A percentile compares a stretch with the other conserved stretches of the same genome.
phyloP scores from a whole-genome alignment of 2,113 vertebrate species.

The Poecilia latipinna region DNA sequence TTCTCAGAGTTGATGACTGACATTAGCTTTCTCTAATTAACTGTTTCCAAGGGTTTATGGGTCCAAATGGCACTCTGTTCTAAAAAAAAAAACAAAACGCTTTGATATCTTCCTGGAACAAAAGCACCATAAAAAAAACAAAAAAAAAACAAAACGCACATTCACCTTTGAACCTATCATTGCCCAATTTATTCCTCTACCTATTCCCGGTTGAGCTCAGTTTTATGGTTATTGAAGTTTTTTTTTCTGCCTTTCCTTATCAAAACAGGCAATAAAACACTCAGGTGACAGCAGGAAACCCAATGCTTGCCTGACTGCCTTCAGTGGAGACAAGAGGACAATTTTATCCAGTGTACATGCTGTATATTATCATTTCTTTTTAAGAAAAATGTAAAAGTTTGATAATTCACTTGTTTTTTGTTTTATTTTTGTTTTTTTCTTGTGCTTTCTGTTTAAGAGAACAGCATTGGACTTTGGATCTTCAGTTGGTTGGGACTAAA shows the following conservation, averaged over 20 bases:
- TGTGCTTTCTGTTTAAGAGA: too few relatives aligned
- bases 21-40: too few relatives aligned
- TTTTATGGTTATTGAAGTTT: conserved; percentile 12
- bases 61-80: neutral
- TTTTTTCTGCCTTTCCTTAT: conserved; percentile 31
- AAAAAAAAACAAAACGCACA: neutral
- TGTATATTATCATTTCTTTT: neutral
- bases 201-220: neutral
- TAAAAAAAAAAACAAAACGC: too few relatives aligned
- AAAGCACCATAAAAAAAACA: conserved; percentile 43
- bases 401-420: neutral
- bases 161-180: neutral
- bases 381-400: neutral
- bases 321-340: neutral
- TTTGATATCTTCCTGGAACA: neutral
- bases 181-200: neutral
- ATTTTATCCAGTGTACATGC: neutral
- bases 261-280: conserved; percentile 25
- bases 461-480: too few relatives aligned
- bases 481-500: neutral
- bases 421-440: too few relatives aligned
- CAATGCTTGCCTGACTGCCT: neutral
- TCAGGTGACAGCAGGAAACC: neutral
- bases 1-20: neutral
- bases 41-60: too few relatives aligned